Evolutionary conservation across 2,888 invertebrate genomes (phyloP).

Genomic region (Aquatica leii): DNA sequence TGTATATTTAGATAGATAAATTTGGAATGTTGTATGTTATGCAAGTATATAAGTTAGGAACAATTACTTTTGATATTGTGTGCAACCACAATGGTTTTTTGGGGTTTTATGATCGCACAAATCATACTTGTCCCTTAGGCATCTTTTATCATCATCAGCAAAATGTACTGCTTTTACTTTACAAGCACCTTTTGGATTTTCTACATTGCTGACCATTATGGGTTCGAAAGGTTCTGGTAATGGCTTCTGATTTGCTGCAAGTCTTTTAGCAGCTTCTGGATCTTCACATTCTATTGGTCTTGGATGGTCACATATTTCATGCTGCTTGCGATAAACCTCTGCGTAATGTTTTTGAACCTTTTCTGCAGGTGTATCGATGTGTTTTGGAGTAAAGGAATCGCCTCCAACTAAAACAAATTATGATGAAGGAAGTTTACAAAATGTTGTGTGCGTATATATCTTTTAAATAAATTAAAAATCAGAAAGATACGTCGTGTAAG

Average conservation of each 20-base stretch:
- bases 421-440: not conserved
- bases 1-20: too few relatives aligned
- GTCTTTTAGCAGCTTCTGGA: slow-evolving; percentile 34
- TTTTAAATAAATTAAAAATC: too few relatives aligned
- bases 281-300: slow-evolving; percentile 50
- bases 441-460: too few relatives aligned
- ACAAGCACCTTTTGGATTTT: slow-evolving; percentile 52
- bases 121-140: slow-evolving; percentile 51
- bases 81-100: slow-evolving; percentile 53
- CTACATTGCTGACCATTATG: slow-evolving; percentile 52
- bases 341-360: slow-evolving; percentile 56
- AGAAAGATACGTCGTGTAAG: too few relatives aligned
- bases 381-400: slow-evolving; percentile 51
- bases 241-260: slow-evolving; percentile 21
- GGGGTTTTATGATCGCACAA: slow-evolving; percentile 53
- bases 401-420: slow-evolving; percentile 25
- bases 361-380: slow-evolving; percentile 58
- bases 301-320: slow-evolving; percentile 50
- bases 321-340: slow-evolving; percentile 53
- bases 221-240: slow-evolving; percentile 41
- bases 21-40: too few relatives aligned
- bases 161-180: slow-evolving; percentile 52
- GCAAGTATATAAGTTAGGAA: not conserved
- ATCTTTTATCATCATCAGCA: slow-evolving; percentile 50
- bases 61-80: slow-evolving; percentile 27